These are phyloP conservation scores for Erithacus rubecula DNA, from an alignment of 2,797 vertebrate genomes.

Conservation along the genomic window DNA sequence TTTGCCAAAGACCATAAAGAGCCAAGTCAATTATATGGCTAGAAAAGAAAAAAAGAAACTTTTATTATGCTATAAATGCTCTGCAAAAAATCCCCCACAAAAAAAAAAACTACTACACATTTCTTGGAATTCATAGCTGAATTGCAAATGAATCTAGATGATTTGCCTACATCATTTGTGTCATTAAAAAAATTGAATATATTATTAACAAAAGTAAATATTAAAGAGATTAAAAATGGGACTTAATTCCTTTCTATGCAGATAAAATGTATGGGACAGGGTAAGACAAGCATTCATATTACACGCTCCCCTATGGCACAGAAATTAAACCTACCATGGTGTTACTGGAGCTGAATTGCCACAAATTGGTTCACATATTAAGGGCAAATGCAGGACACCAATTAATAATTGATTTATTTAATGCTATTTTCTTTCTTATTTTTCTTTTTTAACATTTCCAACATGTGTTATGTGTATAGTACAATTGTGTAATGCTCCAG, in stretches of 20 bases:
- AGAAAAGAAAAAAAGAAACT: neutral
- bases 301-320: neutral
- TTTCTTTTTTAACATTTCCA: neutral
- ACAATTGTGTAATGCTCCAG: neutral
- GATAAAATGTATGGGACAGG: neutral
- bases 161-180: neutral
- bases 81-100: neutral
- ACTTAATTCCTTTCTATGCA: neutral
- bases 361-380: neutral
- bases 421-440: neutral
- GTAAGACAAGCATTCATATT: neutral
- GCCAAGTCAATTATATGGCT: conserved; percentile 25
- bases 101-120: neutral
- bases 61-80: conserved; percentile 33
- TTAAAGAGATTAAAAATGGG: neutral
- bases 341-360: neutral
- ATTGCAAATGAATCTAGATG: neutral
- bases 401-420: conserved; percentile 19
- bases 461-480: neutral
- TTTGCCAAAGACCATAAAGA: conserved; percentile 42
- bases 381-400: neutral
- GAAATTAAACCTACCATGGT: neutral
- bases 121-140: neutral
- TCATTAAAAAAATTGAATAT: neutral
- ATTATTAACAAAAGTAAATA: neutral